phyloP scores from a whole-genome alignment of 2,113 vertebrate genomes.

The Crotalus tigris region DNA sequence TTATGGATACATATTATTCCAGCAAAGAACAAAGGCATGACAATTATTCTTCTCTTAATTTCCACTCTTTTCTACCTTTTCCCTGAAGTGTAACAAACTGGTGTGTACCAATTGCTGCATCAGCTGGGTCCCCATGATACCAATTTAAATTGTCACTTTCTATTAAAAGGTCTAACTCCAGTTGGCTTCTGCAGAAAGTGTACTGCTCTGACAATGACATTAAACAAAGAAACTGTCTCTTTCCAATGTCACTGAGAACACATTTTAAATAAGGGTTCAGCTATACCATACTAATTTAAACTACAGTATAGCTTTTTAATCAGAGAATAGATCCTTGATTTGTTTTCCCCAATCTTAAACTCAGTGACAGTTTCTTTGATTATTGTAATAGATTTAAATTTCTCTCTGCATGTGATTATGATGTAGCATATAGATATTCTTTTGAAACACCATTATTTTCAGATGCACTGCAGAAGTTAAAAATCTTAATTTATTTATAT shows the following conservation, averaged over 20 bases:
- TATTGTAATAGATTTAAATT: slow-evolving; percentile 44
- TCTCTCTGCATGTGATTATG: neutral
- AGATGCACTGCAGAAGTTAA: slow-evolving; percentile 26
- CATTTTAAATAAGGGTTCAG: slow-evolving; percentile 75
- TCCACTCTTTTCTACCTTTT: slow-evolving; percentile 62
- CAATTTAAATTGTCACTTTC: slow-evolving; percentile 79
- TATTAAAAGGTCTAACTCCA: slow-evolving; percentile 79
- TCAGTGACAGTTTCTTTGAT: slow-evolving; percentile 63
- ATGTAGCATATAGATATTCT: slow-evolving; percentile 39
- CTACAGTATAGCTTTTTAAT: slow-evolving; percentile 77
- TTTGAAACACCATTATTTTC: slow-evolving; percentile 46
- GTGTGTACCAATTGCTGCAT: slow-evolving; percentile 67
- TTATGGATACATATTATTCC: slow-evolving; percentile 55
- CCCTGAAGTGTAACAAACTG: slow-evolving; percentile 70
- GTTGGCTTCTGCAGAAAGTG: slow-evolving; percentile 71
- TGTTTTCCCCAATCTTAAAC: slow-evolving; percentile 20
- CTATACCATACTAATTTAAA: slow-evolving; percentile 76
- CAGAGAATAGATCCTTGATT: slow-evolving; percentile 70
- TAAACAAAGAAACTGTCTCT: slow-evolving; percentile 71
- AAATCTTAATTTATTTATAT: slow-evolving; percentile 38
- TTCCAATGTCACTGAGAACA: slow-evolving; percentile 73
- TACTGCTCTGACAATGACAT: slow-evolving; percentile 72
- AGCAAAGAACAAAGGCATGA: slow-evolving; percentile 64
- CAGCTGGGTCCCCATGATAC: slow-evolving; percentile 62
- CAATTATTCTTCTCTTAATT: slow-evolving; percentile 63